Conservation (phyloP, 2,888 invertebrate genomes). For the Monopis laevigella region DNA sequence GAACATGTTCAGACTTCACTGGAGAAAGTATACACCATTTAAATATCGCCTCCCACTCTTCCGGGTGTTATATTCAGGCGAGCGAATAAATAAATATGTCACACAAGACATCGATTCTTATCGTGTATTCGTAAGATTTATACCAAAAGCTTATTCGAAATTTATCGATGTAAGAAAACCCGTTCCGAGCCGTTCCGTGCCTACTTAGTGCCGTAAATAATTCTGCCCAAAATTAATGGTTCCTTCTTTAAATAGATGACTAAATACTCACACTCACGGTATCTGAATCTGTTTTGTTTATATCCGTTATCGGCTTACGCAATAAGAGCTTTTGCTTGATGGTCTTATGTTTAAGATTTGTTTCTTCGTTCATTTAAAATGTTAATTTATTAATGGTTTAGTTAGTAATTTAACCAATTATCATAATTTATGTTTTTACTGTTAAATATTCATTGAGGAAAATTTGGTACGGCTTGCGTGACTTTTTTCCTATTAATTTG, state of each 20-base stretch:
- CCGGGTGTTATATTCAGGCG: constrained; percentile 37
- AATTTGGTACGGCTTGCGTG: too few species aligned
- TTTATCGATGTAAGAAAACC: constrained; percentile 55
- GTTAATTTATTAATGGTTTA: too few species aligned
- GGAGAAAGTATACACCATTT: too few species aligned
- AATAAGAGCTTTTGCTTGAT: constrained; percentile 50
- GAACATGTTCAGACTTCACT: too few species aligned
- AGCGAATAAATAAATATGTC: constrained; percentile 51
- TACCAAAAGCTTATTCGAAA: constrained; percentile 48
- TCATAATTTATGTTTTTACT: too few species aligned
- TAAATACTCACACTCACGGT: constrained; percentile 56
- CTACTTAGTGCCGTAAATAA: constrained; percentile 61
- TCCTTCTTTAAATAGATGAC: constrained; percentile 64
- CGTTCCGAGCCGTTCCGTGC: constrained; percentile 44
- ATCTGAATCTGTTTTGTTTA: constrained; percentile 48
- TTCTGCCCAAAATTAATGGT: constrained; percentile 56
- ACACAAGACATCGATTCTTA: constrained; percentile 65
- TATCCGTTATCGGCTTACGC: constrained; percentile 41
- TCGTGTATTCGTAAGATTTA: constrained; percentile 60
- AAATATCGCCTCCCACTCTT: constrained; percentile 33
- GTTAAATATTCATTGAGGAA: too few species aligned
- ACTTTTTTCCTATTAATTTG: too few species aligned
- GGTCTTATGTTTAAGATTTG: too few species aligned
- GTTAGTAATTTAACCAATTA: too few species aligned
- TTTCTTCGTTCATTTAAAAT: too few species aligned